phyloP scores from a whole-genome alignment of 2,888 invertebrate genomes.

The Nysson spinosus region DNA sequence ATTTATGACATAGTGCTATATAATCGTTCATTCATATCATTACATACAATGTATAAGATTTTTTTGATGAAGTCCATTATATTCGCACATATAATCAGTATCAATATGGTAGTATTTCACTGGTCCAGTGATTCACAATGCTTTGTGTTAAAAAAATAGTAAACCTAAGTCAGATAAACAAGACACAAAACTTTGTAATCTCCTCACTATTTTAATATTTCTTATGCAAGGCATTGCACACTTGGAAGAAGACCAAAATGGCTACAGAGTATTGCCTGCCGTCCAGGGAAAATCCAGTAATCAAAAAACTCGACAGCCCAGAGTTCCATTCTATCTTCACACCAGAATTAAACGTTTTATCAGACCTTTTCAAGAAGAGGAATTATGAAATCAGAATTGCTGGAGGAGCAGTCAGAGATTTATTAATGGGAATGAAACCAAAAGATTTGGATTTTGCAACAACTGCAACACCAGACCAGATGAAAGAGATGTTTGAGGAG shows the following conservation, averaged over 20 bases:
- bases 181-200: too few relatives aligned
- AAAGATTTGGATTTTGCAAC: slow-evolving; percentile 99
- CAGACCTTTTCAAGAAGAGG: slow-evolving; percentile 87
- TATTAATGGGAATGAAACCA: slow-evolving; percentile 87
- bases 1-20: too few relatives aligned
- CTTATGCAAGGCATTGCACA: neutral
- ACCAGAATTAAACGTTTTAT: slow-evolving; percentile 86
- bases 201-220: too few relatives aligned
- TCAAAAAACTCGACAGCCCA: slow-evolving; percentile 84
- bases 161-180: too few relatives aligned
- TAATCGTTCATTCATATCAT: too few relatives aligned
- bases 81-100: too few relatives aligned
- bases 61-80: too few relatives aligned
- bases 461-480: slow-evolving; percentile 95
- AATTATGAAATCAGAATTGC: slow-evolving; percentile 94
- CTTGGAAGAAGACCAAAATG: slow-evolving; percentile 53
- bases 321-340: slow-evolving; percentile 90
- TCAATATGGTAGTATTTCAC: too few relatives aligned
- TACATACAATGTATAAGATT: too few relatives aligned
- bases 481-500: slow-evolving; percentile 94
- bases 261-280: slow-evolving; percentile 65
- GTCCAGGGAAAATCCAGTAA: slow-evolving; percentile 82
- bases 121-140: too few relatives aligned
- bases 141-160: too few relatives aligned
- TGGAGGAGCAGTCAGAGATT: slow-evolving; percentile 96